Percentiles rank a stretch among this genome's conserved stretches.
These are phyloP conservation scores for Halisarca cf. caerulea DNA, from an alignment of 37 sponge, comb jelly and placozoan species.

Conservation along the genomic window DNA sequence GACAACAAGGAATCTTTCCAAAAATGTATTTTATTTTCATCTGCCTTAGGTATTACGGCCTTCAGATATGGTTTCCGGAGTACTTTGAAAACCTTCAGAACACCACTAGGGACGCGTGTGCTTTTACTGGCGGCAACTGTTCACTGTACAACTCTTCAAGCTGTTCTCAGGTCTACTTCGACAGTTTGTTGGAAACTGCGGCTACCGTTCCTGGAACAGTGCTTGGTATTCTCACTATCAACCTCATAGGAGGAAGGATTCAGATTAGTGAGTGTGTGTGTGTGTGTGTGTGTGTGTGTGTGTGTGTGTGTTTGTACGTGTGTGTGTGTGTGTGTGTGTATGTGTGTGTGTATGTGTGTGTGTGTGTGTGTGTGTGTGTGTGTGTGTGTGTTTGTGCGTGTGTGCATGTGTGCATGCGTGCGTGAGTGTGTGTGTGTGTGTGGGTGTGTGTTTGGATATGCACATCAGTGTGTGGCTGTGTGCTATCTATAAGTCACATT, in stretches of 20 bases:
- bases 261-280: conserved; percentile 16
- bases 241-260: conserved; percentile 54
- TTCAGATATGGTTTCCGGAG: conserved; percentile 93
- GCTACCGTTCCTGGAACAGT: conserved; percentile 62
- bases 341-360: not conserved
- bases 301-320: not conserved
- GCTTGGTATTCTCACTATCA: conserved; percentile 55
- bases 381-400: conserved; percentile 21
- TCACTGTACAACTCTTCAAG: not conserved
- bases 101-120: not conserved
- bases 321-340: not conserved
- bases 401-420: conserved; percentile 5
- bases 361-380: conserved; percentile 4
- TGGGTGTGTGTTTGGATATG: not conserved
- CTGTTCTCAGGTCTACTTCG: conserved; percentile 40
- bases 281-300: not conserved
- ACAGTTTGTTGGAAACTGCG: conserved; percentile 56
- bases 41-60: conserved; percentile 83
- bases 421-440: conserved; percentile 6
- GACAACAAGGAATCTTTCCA: no score
- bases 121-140: not conserved
- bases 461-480: no score
- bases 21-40: not conserved
- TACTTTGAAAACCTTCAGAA: conserved; percentile 61
- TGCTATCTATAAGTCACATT: no score